These are phyloP conservation scores for Alca torda DNA, from an alignment of 2,797 vertebrate species.

Conservation along the genomic window DNA sequence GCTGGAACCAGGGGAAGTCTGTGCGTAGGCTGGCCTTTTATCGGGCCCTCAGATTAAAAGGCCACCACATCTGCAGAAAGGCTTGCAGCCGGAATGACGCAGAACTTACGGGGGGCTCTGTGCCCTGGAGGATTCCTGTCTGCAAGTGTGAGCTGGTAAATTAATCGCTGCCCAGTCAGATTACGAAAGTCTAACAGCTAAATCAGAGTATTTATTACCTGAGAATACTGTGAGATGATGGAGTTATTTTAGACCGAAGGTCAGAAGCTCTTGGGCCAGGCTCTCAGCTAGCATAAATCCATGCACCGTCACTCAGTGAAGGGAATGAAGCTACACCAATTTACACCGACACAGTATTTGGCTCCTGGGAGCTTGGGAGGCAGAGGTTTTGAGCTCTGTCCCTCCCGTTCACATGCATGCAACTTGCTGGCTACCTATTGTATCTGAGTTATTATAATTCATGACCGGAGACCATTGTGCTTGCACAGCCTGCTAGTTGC, in stretches of 20 bases:
- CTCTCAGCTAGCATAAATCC: neutral
- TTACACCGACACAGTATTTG: neutral
- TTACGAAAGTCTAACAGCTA: neutral
- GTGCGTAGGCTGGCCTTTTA: slow-evolving; percentile 51
- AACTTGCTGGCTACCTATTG: neutral
- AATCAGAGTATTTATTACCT: neutral
- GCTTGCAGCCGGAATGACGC: neutral
- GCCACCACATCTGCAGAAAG: slow-evolving; percentile 35
- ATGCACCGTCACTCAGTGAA: accelerated
- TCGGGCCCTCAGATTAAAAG: neutral
- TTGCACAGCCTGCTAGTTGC: neutral
- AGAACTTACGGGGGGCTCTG: neutral
- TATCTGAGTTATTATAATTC: neutral
- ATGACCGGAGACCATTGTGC: neutral
- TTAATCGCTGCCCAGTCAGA: neutral
- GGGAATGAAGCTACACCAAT: neutral
- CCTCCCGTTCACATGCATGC: accelerated
- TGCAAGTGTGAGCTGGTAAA: neutral
- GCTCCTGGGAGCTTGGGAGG: neutral
- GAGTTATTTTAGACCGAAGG: neutral
- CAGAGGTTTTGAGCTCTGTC: neutral
- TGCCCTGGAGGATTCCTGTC: slow-evolving; percentile 34
- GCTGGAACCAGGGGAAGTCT: neutral
- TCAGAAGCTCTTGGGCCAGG: neutral
- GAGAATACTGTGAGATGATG: neutral